These are phyloP conservation scores for Pogonophryne albipinna DNA, from an alignment of 2,797 vertebrate species.

Conservation along the genomic window DNA sequence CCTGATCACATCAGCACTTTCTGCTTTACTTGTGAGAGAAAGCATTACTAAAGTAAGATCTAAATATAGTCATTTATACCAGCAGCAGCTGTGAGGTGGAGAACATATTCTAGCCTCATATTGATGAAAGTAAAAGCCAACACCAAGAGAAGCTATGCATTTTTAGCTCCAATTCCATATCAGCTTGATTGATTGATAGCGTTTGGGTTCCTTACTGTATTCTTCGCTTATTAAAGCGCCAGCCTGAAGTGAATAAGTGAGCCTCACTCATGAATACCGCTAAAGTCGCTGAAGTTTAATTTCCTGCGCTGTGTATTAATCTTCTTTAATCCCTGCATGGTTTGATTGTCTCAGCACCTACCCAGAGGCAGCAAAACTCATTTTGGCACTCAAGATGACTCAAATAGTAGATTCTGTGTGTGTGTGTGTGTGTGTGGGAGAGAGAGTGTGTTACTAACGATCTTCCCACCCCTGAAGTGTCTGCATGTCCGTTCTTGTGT, in stretches of 20 bases:
- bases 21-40: slow-evolving; percentile 8
- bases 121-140: slow-evolving; percentile 63
- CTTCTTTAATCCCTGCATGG: slow-evolving; percentile 82
- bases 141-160: slow-evolving; percentile 41
- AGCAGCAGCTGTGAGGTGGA: slow-evolving; percentile 30
- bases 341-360: slow-evolving; percentile 82
- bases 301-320: slow-evolving; percentile 87
- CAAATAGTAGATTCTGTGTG: slow-evolving; percentile 64
- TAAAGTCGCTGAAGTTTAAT: slow-evolving; percentile 86
- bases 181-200: slow-evolving; percentile 84
- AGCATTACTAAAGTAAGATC: slow-evolving; percentile 31
- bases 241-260: slow-evolving; percentile 78
- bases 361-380: slow-evolving; percentile 78
- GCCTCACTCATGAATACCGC: slow-evolving; percentile 84
- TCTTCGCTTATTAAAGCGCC: slow-evolving; percentile 83
- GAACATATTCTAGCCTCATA: slow-evolving; percentile 56
- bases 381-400: slow-evolving; percentile 77
- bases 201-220: slow-evolving; percentile 73
- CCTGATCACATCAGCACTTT: slow-evolving; percentile 4
- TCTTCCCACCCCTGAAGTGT: slow-evolving; percentile 45
- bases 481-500: slow-evolving; percentile 49
- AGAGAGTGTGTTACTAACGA: slow-evolving; percentile 29
- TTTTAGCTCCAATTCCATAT: slow-evolving; percentile 71
- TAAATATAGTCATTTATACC: slow-evolving; percentile 41
- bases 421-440: slow-evolving; percentile 27